phyloP scores from a whole-genome alignment of 2,888 invertebrate species.

The Danaus chrysippus region DNA sequence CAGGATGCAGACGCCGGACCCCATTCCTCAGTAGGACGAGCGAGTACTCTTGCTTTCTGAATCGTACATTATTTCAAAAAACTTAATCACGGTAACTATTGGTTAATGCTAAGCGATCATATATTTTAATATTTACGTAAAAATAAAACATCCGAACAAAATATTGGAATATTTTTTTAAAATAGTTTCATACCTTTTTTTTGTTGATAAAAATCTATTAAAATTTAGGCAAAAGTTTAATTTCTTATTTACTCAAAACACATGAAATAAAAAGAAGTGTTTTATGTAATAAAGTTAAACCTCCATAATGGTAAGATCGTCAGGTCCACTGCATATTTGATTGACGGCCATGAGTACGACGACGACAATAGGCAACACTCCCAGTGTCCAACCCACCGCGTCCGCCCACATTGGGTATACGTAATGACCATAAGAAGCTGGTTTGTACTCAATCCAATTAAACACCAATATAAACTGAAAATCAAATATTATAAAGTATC shows the following conservation, averaged over 20 bases:
- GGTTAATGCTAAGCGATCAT: neutral
- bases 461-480: slow-evolving; percentile 85
- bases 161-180: neutral
- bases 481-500: too few species aligned
- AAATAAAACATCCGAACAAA: neutral
- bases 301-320: slow-evolving; percentile 77
- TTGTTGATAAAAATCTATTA: neutral
- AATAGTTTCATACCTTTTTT: neutral
- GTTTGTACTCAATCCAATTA: slow-evolving; percentile 89
- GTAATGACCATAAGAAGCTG: slow-evolving; percentile 85
- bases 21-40: slow-evolving; percentile 86
- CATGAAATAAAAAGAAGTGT: slow-evolving; percentile 9
- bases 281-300: slow-evolving; percentile 35
- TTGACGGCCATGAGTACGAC: slow-evolving; percentile 80
- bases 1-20: slow-evolving; percentile 78
- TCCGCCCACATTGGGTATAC: slow-evolving; percentile 91
- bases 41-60: slow-evolving; percentile 80
- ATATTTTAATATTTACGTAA: neutral
- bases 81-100: neutral
- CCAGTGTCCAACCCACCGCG: slow-evolving; percentile 86
- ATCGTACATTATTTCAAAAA: slow-evolving; percentile 12
- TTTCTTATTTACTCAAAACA: too few species aligned
- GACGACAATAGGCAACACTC: slow-evolving; percentile 85
- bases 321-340: slow-evolving; percentile 78
- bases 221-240: neutral